A percentile compares a stretch with the other conserved stretches of the same genome.
Evolutionary conservation across 2,113 vertebrate genomes (phyloP).

Genomic region (Agapornis roseicollis): DNA sequence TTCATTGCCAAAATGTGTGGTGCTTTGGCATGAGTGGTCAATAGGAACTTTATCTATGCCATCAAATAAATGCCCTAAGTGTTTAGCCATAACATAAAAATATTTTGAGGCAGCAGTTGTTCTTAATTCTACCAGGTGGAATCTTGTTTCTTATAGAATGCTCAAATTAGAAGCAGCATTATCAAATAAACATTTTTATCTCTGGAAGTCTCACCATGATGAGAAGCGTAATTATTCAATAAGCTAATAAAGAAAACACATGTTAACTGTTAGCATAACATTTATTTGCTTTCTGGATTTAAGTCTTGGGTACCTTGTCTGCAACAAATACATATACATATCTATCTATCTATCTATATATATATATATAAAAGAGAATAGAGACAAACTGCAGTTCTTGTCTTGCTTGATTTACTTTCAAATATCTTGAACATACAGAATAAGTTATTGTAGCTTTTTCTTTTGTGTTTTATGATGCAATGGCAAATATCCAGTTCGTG

Average conservation of each 20-base stretch:
- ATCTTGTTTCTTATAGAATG: not conserved
- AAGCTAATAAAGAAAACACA: not conserved
- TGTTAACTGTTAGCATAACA: not conserved
- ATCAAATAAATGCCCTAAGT: not conserved
- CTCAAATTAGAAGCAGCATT: not conserved
- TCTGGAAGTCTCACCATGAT: not conserved
- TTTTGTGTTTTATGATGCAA: not conserved
- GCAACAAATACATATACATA: not conserved
- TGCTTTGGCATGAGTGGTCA: not conserved
- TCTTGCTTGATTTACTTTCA: not conserved
- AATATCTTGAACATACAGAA: not conserved
- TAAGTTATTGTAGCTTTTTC: not conserved
- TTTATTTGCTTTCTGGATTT: not conserved
- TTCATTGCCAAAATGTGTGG: not conserved
- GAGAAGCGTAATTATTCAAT: not conserved
- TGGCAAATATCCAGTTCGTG: not conserved
- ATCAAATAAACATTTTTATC: not conserved
- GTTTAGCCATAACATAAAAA: not conserved
- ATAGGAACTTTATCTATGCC: not conserved
- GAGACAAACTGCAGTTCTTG: not conserved
- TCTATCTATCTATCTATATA: not conserved
- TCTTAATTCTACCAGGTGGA: not conserved
- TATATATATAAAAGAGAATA: not conserved
- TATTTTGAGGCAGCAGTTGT: not conserved
- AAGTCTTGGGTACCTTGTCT: not conserved